Conservation (phyloP, 1,140 invertebrate genomes). For the Drosophila azteca region DNA sequence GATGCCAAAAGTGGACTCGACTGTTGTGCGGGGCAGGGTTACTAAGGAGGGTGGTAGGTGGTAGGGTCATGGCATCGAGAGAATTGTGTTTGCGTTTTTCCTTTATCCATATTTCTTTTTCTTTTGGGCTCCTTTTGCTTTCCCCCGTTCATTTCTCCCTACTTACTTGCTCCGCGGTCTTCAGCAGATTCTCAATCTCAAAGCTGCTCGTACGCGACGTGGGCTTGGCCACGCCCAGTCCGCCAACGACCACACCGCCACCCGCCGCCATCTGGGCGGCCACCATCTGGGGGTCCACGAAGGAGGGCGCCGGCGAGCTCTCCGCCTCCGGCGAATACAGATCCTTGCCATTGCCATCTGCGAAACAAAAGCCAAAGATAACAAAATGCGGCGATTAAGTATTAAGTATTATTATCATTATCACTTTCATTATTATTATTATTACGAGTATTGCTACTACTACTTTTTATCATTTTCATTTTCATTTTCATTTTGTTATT, state of each 20-base stretch:
- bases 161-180: slow-evolving; percentile 87
- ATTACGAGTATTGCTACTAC: slow-evolving; percentile 4
- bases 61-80: slow-evolving; percentile 21
- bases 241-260: slow-evolving; percentile 51
- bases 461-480: slow-evolving; percentile 19
- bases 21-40: slow-evolving; percentile 10
- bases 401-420: slow-evolving; percentile 54
- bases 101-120: slow-evolving; percentile 37
- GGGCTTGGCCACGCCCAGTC: slow-evolving; percentile 84
- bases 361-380: slow-evolving; percentile 11
- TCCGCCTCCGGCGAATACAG: slow-evolving; percentile 89
- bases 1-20: background rate
- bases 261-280: slow-evolving; percentile 54
- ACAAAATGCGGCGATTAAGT: slow-evolving; percentile 43
- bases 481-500: slow-evolving; percentile 26
- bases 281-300: slow-evolving; percentile 72
- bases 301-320: slow-evolving; percentile 84
- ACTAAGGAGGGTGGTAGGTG: background rate
- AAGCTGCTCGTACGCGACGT: slow-evolving; percentile 93
- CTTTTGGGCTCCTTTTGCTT: slow-evolving; percentile 16
- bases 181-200: slow-evolving; percentile 95
- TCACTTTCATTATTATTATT: slow-evolving; percentile 47
- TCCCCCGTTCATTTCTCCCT: slow-evolving; percentile 15
- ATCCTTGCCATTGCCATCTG: slow-evolving; percentile 86
- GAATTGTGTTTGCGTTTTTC: slow-evolving; percentile 64